Evolutionary conservation across 2,797 vertebrate genomes (phyloP), one percentile per base, ranked within the genome.

Genomic region (Tinamus major): DNA sequence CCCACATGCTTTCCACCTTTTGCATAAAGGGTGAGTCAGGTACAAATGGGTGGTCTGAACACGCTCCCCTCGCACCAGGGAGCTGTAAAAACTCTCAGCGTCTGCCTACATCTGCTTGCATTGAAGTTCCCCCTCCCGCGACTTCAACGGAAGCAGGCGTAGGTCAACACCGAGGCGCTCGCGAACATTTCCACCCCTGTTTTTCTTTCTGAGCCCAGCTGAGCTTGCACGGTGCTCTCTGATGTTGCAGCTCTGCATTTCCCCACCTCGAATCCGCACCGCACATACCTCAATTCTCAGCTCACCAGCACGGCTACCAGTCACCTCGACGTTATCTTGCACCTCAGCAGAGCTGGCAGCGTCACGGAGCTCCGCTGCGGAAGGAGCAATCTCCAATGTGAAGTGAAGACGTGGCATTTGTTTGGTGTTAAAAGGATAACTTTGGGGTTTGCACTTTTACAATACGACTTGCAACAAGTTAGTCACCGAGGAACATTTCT

Each of bases 21-120:
- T 74, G 89, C 5, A 0, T 31, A 17, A 76, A 75, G 46, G 0
- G 0, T 0, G 0, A 68, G 48, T 87, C 70, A 77, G 92, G 85
- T 93, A 86, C 29, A 0, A 91, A 17, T 2, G 41, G 92, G 82
- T 94, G 89, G 91, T 94, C 95, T 55, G 78, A 95, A 80, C 67
- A 37, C 21, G 64, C 74, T 68, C 41, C 70, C 26, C 42, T 8
- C 80, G 8, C 83, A 82, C 61, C 71, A 87, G 87, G 75, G 62
- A 41, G 33, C 87, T 96, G 78, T 91, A 78, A 92, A 94, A 94
- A 91, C 87, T 93, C 89, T 68, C 91, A 96, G 79, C 49, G 0
- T 84, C 13, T 0, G 59, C 31, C 89, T 53, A 31, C 86, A 90
- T 89, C 87, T 93, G 90, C 72, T 89, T 27, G 14, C 39, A 42